Percentiles rank a stretch among this genome's conserved stretches.
phyloP scores from a whole-genome alignment of 2,113 vertebrate genomes.

The Pelusios castaneus region DNA sequence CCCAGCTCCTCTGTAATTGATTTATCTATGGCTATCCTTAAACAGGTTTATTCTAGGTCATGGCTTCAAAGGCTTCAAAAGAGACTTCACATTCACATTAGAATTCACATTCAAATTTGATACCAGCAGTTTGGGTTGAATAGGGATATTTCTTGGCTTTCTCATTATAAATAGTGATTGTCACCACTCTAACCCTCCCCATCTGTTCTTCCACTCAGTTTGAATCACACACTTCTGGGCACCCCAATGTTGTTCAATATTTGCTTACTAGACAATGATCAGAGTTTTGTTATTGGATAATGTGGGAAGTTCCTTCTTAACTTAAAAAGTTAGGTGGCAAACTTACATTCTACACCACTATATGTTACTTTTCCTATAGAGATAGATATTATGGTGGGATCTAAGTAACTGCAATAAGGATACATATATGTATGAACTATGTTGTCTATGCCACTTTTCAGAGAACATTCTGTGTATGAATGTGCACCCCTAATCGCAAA shows the following conservation, averaged over 20 bases:
- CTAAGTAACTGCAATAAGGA: neutral
- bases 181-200: no score
- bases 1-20: no score
- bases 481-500: neutral
- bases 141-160: no score
- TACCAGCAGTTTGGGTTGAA: no score
- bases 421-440: neutral
- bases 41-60: no score
- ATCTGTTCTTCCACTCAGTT: no score
- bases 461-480: neutral
- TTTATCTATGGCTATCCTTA: no score
- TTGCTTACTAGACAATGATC: neutral
- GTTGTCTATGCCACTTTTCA: neutral
- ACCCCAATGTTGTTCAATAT: neutral
- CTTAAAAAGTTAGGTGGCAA: neutral
- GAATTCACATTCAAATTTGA: no score
- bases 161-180: no score
- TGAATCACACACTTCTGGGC: accelerated
- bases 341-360: neutral
- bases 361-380: neutral
- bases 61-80: no score
- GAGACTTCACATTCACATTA: no score
- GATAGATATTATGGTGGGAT: neutral
- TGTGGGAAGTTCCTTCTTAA: neutral
- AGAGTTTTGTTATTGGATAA: neutral